Conservation (phyloP, 2,888 invertebrate genomes). For the Coenonympha arcania region DNA sequence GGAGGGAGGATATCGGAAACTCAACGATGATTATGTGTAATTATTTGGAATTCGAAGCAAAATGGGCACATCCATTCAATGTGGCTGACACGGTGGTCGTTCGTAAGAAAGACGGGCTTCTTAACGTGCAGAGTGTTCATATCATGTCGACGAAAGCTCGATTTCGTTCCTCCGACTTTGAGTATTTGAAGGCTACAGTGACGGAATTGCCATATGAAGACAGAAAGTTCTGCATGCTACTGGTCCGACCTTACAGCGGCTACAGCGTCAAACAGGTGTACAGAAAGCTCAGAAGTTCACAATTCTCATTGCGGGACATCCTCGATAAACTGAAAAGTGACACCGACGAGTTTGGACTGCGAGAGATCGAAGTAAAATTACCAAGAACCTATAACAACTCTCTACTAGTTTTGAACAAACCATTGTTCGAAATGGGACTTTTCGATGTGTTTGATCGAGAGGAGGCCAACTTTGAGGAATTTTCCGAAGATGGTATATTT, state of each 20-base stretch:
- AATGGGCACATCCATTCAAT: not conserved
- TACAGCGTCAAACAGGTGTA: constrained; percentile 66
- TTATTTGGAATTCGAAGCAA: not conserved
- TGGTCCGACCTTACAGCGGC: constrained; percentile 76
- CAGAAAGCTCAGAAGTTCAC: constrained; percentile 56
- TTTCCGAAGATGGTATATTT: too few relatives aligned
- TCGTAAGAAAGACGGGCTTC: not conserved
- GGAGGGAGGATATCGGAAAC: not conserved
- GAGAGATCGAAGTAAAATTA: constrained; percentile 76
- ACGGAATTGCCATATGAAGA: constrained; percentile 80
- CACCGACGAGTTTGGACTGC: constrained; percentile 64
- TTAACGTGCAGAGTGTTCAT: not conserved
- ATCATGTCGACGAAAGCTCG: constrained; percentile 50
- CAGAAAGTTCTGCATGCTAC: constrained; percentile 73
- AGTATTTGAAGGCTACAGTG: constrained; percentile 72
- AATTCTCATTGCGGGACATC: constrained; percentile 62
- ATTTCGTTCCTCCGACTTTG: constrained; percentile 73
- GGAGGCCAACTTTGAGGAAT: not conserved
- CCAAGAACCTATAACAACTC: too few relatives aligned
- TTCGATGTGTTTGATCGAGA: constrained; percentile 74
- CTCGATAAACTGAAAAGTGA: constrained; percentile 64
- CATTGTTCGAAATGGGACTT: constrained; percentile 78
- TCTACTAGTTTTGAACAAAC: constrained; percentile 70
- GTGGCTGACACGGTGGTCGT: not conserved
- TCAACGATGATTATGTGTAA: not conserved